A percentile compares a stretch with the other conserved stretches of the same genome.
Evolutionary conservation across 2,113 vertebrate species (phyloP).

Genomic region (Pungitius pungitius): DNA sequence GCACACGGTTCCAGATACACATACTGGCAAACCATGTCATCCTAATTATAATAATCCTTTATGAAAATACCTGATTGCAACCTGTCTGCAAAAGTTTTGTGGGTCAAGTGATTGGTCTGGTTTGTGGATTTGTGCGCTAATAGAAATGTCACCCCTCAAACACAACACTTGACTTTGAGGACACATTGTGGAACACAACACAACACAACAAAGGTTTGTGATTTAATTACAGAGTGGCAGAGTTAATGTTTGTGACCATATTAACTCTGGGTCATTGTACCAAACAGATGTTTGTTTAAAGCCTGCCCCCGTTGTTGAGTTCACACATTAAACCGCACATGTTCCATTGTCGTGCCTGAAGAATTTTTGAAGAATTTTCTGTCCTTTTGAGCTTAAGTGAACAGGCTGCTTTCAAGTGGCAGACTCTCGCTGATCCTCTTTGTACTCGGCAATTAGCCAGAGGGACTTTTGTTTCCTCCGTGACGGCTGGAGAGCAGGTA

Average conservation of each 20-base stretch:
- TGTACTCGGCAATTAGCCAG: slow-evolving; percentile 38
- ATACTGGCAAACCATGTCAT: slow-evolving; percentile 51
- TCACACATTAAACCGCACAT: slow-evolving; percentile 47
- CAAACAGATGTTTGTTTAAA: slow-evolving; percentile 50
- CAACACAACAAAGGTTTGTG: neutral
- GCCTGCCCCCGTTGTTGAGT: slow-evolving; percentile 50
- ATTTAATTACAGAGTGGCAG: slow-evolving; percentile 39
- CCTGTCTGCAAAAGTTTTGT: slow-evolving; percentile 46
- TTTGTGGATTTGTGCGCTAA: slow-evolving; percentile 21
- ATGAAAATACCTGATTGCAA: slow-evolving; percentile 41
- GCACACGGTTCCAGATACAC: slow-evolving; percentile 45
- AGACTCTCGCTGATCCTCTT: slow-evolving; percentile 34
- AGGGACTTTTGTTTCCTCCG: slow-evolving; percentile 57
- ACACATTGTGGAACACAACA: neutral
- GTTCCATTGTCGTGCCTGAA: slow-evolving; percentile 56
- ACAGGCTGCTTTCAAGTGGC: slow-evolving; percentile 49
- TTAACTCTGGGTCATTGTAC: slow-evolving; percentile 40
- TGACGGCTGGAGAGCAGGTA: slow-evolving; percentile 52
- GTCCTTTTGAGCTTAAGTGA: slow-evolving; percentile 54
- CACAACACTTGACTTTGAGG: neutral
- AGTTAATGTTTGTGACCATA: slow-evolving; percentile 27
- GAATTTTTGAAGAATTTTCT: slow-evolving; percentile 61
- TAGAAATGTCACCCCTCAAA: neutral
- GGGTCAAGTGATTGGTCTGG: slow-evolving; percentile 24
- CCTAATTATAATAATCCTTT: slow-evolving; percentile 60